Conservation (phyloP, 2,888 invertebrate species). For the Meiosimyza decipiens region DNA sequence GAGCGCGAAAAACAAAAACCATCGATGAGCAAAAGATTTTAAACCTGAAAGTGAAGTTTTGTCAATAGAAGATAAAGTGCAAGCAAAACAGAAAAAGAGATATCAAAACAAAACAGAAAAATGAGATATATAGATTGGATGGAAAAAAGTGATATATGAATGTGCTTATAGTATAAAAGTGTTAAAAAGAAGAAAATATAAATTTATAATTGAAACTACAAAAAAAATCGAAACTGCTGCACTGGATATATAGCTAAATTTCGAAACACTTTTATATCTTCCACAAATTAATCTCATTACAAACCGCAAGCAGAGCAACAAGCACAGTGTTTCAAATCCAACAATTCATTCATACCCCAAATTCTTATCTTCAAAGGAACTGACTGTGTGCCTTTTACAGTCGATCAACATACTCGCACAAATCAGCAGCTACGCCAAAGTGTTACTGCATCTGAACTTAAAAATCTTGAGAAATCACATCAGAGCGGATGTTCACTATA, state of each 20-base stretch:
- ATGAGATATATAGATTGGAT: too few relatives aligned
- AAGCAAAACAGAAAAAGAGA: not conserved
- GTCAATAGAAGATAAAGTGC: conserved; percentile 18
- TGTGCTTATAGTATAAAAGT: too few relatives aligned
- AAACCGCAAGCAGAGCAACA: not conserved
- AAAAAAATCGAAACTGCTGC: too few relatives aligned
- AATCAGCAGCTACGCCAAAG: not conserved
- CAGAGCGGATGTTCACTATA: conserved; percentile 24
- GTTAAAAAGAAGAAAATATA: too few relatives aligned
- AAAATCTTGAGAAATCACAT: conserved; percentile 24
- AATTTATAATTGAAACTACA: too few relatives aligned
- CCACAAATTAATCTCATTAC: too few relatives aligned
- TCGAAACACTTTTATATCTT: too few relatives aligned
- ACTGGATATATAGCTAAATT: too few relatives aligned
- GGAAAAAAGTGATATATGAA: not conserved
- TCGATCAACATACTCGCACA: too few relatives aligned
- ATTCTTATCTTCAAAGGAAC: conserved; percentile 64
- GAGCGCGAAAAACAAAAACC: not conserved
- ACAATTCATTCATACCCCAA: conserved; percentile 53
- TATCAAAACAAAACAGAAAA: conserved; percentile 22
- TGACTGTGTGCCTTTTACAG: conserved; percentile 42
- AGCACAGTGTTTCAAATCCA: not conserved
- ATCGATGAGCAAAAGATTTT: not conserved
- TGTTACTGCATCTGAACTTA: conserved; percentile 10
- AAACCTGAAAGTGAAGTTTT: conserved; percentile 29